Base-by-base conservation (phyloP, 2,797 vertebrate genomes). In the Orestias chungarensis region DNA sequence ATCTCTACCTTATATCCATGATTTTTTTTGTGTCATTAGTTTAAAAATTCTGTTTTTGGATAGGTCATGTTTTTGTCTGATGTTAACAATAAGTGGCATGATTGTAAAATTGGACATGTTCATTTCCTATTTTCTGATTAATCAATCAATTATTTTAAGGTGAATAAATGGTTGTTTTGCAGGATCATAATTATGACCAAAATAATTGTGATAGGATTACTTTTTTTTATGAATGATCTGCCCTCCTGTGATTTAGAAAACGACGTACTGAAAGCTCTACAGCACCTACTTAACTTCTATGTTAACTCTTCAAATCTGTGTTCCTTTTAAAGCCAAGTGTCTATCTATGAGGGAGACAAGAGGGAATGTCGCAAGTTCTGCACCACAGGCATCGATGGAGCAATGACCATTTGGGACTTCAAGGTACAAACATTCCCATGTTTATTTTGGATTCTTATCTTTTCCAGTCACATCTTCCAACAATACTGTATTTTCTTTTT, bases 401-500 rank as follows among this genome's bases (percentile, higher is more conserved):
- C 97, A 40, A 98, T 99, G 98, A 98, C 97, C 87, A 97, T 99
- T 93, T 99, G 98, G 98, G 98, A 99, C 91, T 97, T 98, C 82
- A 99, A 99, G 97, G 97, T 98, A 68, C 35, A 52, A 3, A 9
- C 14, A n/a, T 57, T 74, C 49, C 1, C 38, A 25, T 18, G 3
- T 42, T 25, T 33, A 6, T 10, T 15, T 20, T 44, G 29, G 54
- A 18, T 57, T 29, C 15, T 33, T 46, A 17, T 14, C 27, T 31
- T 38, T 10, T 4, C 47, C 12, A 31, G 15, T 31, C 27, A 46
- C 2, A 14, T 50, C 18, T 40, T 23, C 6, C 27, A 14, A 15
- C 47, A n/a, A 46, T 75, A 84, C 4, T 72, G 3, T 78, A 74
- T 89, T 78, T 33, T 15, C 4, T 38, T 38, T 38, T 23, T 50